Base-by-base conservation (phyloP, 2,888 invertebrate species). In the Flexamia atlantica region DNA sequence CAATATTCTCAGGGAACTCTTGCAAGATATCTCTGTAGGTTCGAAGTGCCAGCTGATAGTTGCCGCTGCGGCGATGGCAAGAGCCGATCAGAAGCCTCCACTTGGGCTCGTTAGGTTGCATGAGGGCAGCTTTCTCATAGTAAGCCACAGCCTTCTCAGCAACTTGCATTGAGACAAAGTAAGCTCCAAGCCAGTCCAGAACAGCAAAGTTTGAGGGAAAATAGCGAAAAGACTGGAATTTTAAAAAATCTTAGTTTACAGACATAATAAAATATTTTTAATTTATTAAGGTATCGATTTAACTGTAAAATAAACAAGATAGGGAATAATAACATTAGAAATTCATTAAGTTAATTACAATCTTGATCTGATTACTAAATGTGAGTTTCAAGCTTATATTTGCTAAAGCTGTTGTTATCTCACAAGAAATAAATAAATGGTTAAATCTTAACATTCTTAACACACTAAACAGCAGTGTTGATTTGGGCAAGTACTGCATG, bases 1-100 rank as follows among this genome's bases (percentile, higher is more conserved):
- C 98, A 0, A 97, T 93, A 90, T 99, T 98, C 86, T 99, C 98
- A 0, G 99, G 99, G 90, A 99, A 99, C 87, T 94, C 94, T 25
- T 93, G 92, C 89, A 98, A 96, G 88, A 99, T 95, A 87, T 94
- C 93, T 90, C 97, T 96, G 90, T 97, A 98, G 0, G 96, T 93
- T 9, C 94, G 92, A 25, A 98, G 91, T 10, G 97, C 97, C 88
- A 95, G 95, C 87, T 96, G 96, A 89, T 97, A 97, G 88, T 95
- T 95, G 36, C 97, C 97, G 83, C 95, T 95, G 87, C 97, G 92
- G 57, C 97, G 92, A 88, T 96, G 94, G 89, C 97, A 97, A 42
- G 95, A 95, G 10, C 97, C 97, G 76, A 97, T 95, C 90, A 97
- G 94, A 89, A 98, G 91, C 89, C 95, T 94, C 94, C 97, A 95